Evolutionary conservation across 1,140 invertebrate genomes (phyloP).

Genomic region (Saccostrea cuccullata): DNA sequence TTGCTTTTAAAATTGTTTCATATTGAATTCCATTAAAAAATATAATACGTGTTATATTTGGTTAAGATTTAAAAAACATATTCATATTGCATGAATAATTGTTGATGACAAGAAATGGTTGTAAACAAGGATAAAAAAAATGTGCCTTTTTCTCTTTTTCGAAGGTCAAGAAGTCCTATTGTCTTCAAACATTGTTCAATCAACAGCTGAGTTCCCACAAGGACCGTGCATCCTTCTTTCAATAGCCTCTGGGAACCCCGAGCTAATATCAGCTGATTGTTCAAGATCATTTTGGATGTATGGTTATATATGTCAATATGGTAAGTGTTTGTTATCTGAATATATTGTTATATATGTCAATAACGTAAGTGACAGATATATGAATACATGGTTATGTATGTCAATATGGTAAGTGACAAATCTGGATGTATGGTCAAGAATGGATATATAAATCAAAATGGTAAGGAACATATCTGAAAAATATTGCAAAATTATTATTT

Average conservation of each 20-base stretch:
- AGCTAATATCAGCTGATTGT: background rate
- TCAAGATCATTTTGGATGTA: background rate
- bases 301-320: background rate
- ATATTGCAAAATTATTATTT: no score
- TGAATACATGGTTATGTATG: background rate
- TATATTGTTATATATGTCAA: background rate
- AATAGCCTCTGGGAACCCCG: background rate
- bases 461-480: no score
- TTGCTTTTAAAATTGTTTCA: no score
- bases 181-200: background rate
- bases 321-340: no score
- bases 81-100: no score
- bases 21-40: no score
- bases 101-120: no score
- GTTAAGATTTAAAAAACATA: no score
- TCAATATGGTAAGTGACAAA: background rate
- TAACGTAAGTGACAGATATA: no score
- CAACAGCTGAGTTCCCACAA: background rate
- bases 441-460: no score
- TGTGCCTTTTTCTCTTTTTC: background rate
- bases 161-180: background rate
- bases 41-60: no score
- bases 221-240: background rate
- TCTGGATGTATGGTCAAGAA: no score
- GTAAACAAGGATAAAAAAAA: background rate